Evolutionary conservation across 2,113 vertebrate genomes (phyloP), one percentile per base, ranked within the genome.

Genomic region (Procapra przewalskii): DNA sequence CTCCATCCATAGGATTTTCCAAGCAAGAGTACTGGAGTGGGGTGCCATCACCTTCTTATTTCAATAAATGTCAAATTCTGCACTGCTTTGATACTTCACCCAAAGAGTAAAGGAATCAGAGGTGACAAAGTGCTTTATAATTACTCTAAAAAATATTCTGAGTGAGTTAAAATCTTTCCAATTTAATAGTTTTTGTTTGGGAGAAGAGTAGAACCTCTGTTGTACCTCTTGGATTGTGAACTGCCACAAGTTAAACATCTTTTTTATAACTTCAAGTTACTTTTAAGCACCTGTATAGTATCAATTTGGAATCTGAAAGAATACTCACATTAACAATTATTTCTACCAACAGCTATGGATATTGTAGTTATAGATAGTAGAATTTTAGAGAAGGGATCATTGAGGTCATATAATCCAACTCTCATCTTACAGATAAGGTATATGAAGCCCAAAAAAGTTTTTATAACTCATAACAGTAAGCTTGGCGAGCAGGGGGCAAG

Each of bases 121-220:
- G 12, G 64, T 96, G 40, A 88, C n/a, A 90, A n/a, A 84, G 7
- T 91, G 36, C 62, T 96, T 87, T 94, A 93, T 96, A 94, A 94
- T 90, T 91, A 85, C 27, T 77, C 60, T 59, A 36, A 88, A 93
- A 93, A 80, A 50, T 59, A 86, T 45, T 9, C 43, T 33, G 10
- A 75, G 33, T 91, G 33, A 83, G 36, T 60, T 62, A 84, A 83
- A 40, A 60, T 55, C 23, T 64, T 94, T 57, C 75, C 23, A 88
- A 54, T 31, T 81, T 93, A 89, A 83, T 71, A 87, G 23, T 64
- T 95, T 95, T 52, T 92, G 12, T 88, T 94, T 83, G 19, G 43
- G 75, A 82, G 48, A 95, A 92, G 33, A 82, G 29, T 64, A 96
- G n/a, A 81, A 96, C 6, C 14, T 94, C 43, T 86, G 1, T 94